A percentile compares a stretch with the other conserved stretches of the same genome.
Evolutionary conservation across 2,888 invertebrate genomes (phyloP).

Genomic region (Noctuana brunneofusca): DNA sequence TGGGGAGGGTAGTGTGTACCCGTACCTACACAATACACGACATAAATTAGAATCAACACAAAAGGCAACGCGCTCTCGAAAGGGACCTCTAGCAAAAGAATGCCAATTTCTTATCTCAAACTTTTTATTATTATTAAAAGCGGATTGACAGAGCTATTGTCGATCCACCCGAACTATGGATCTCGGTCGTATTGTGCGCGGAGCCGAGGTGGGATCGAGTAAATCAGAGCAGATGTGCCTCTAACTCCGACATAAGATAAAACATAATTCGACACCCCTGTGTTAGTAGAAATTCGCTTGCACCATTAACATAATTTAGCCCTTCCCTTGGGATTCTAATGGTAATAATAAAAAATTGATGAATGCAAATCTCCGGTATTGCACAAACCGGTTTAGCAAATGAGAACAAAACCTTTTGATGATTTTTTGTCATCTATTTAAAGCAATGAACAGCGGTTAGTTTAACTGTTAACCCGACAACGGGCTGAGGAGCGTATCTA

Average conservation of each 20-base stretch:
- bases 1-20: conserved; percentile 64
- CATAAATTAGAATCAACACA: conserved; percentile 82
- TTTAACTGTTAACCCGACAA: conserved; percentile 14
- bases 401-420: conserved; percentile 24
- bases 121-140: conserved; percentile 75
- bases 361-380: conserved; percentile 44
- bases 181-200: conserved; percentile 54
- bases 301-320: conserved; percentile 59
- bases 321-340: conserved; percentile 48
- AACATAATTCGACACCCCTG: conserved; percentile 54
- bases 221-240: conserved; percentile 77
- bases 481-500: conserved; percentile 11
- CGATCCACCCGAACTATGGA: conserved; percentile 63
- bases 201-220: conserved; percentile 49
- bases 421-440: conserved; percentile 3
- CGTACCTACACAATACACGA: conserved; percentile 74
- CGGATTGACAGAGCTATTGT: conserved; percentile 66
- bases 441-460: conserved; percentile 8
- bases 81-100: conserved; percentile 77
- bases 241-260: conserved; percentile 56
- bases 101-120: conserved; percentile 79
- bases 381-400: conserved; percentile 26
- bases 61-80: conserved; percentile 75
- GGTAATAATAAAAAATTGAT: conserved; percentile 51
- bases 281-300: conserved; percentile 48